Evolutionary conservation across 2,113 vertebrate genomes (phyloP).

Genomic region (Seriola quinqueradiata): DNA sequence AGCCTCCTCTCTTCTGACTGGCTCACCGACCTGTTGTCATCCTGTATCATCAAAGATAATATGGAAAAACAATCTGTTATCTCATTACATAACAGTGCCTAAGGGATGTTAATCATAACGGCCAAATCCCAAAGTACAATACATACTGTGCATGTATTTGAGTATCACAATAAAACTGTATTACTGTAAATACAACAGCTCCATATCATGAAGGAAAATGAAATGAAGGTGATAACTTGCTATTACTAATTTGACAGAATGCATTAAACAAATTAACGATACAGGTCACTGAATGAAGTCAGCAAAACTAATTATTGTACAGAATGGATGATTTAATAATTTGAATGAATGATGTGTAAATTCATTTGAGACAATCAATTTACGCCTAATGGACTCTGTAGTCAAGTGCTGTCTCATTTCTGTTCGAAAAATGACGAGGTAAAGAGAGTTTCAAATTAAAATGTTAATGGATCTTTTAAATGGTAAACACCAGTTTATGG

Average conservation of each 20-base stretch:
- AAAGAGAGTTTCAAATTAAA: conserved; percentile 10
- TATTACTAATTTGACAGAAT: background rate
- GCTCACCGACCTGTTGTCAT: too few relatives aligned
- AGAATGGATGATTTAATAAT: conserved; percentile 2
- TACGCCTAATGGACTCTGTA: background rate
- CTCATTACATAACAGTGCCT: too few relatives aligned
- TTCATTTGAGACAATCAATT: conserved; percentile 7
- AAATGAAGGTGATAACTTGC: background rate
- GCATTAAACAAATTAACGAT: background rate
- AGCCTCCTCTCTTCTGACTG: too few relatives aligned
- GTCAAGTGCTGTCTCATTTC: conserved; percentile 3
- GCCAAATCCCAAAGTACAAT: too few relatives aligned
- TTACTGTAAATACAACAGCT: background rate
- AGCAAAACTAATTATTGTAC: background rate
- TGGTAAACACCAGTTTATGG: background rate
- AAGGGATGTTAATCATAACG: too few relatives aligned
- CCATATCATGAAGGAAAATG: background rate
- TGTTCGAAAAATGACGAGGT: background rate
- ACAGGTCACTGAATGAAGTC: background rate
- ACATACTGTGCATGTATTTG: background rate
- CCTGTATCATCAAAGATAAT: too few relatives aligned
- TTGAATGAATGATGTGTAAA: background rate
- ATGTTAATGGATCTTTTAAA: conserved; percentile 21
- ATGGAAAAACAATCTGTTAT: too few relatives aligned
- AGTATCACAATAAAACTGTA: background rate